Evolutionary conservation across 2,888 invertebrate species (phyloP).

Genomic region (Patella depressa): DNA sequence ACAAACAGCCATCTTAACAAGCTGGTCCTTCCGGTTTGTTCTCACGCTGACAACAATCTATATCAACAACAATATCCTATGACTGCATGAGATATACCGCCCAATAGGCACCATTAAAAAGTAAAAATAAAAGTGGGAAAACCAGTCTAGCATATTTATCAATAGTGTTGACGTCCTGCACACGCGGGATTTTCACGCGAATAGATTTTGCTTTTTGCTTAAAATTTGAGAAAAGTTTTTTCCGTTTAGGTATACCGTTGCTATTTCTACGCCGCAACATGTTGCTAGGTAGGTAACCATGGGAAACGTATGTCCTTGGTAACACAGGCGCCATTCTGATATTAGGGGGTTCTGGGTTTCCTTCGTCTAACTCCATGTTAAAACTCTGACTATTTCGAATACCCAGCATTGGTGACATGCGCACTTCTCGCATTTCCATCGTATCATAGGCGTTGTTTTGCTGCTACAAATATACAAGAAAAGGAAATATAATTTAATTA

Average conservation of each 20-base stretch:
- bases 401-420: slow-evolving; percentile 87
- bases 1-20: too few species aligned
- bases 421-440: slow-evolving; percentile 87
- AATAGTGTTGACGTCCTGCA: slow-evolving; percentile 97
- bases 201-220: slow-evolving; percentile 62
- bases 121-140: slow-evolving; percentile 94
- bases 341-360: slow-evolving; percentile 40
- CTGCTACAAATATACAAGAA: slow-evolving; percentile 19
- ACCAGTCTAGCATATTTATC: slow-evolving; percentile 96
- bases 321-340: slow-evolving; percentile 58
- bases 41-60: too few species aligned
- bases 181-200: slow-evolving; percentile 63
- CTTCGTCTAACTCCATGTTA: slow-evolving; percentile 55
- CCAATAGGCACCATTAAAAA: slow-evolving; percentile 97
- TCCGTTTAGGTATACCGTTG: slow-evolving; percentile 41
- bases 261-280: slow-evolving; percentile 54
- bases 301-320: slow-evolving; percentile 56
- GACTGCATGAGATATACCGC: slow-evolving; percentile 76
- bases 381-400: slow-evolving; percentile 74
- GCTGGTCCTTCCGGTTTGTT: too few species aligned
- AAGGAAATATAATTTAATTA: not conserved
- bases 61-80: not conserved
- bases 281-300: slow-evolving; percentile 56
- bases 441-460: slow-evolving; percentile 43
- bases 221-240: slow-evolving; percentile 55